Base-by-base conservation (phyloP, 92 coral and sea anemone species). In the Virgularia gustaviana region DNA sequence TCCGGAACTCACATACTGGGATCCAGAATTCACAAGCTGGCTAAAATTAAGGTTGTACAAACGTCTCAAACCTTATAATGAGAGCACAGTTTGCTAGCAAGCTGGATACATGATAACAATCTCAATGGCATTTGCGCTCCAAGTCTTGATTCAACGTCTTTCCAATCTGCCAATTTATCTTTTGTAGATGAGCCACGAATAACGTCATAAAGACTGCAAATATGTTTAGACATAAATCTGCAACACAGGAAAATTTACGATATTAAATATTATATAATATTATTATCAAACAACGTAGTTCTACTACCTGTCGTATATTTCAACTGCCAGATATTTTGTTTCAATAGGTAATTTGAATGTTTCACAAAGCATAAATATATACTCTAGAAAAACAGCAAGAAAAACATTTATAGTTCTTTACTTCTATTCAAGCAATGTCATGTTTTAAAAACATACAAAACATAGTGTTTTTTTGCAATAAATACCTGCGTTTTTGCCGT, bases 61-160 rank as follows among this genome's bases (percentile, higher is more conserved):
- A n/a, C n/a, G n/a, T n/a, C n/a, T n/a, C n/a, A n/a, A 57, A 89
- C 98, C 98, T 92, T 89, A 77, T 82, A 85, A 65, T 92, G 96
- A 25, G 98, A 92, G 19, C 84, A 71, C 39, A 92, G 73, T 70
- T 92, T 92, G 77, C 98, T 92, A 45, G 98, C 96, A 65, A 92
- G 83, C 55, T 92, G 98, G 8, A 86, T 86, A 78, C 98, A 92
- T 0, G 98, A 89, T 67, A 92, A 61, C 34, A 88, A 80, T 45
- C 98, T 71, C 13, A 92, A 81, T 9, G 98, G 98, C 20, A 92
- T 83, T 63, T 92, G 98, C 42, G 81, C 73, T 70, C 86, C 87
- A 0, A 89, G 64, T 63, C 98, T 85, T 55, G 72, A 74, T 52
- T 92, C 96, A 16, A 92, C 98, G 31, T 87, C 90, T 16, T 79